Evolutionary conservation across 2,797 vertebrate genomes (phyloP), one percentile per base, ranked within the genome.

Genomic region (Oryzias dopingdopingensis): DNA sequence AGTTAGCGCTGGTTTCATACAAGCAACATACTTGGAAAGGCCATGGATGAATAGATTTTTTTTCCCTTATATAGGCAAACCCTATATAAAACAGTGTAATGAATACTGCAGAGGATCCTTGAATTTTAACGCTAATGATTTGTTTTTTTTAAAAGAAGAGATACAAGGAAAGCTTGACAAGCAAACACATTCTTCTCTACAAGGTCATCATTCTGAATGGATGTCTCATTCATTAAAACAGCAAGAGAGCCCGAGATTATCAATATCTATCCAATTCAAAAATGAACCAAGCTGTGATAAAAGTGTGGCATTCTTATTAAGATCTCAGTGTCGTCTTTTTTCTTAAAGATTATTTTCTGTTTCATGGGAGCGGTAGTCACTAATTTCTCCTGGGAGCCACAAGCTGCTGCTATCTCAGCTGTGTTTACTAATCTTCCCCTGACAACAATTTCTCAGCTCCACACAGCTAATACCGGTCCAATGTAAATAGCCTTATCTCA

Each of bases 401-500:
- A 79, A 84, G 84, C 82, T 76, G 75, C 65, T 65, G 81, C 85
- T 86, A 87, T 86, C 80, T 83, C 78, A 82, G 86, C 86, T 83
- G 79, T 88, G 83, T 89, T 90, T 87, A 81, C 84, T 83, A 86
- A 86, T 89, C 84, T 92, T 87, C 86, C 87, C 80, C 72, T 62
- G 81, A 78, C 79, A 81, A 80, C 78, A 84, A 86, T 86, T 88
- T 87, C 79, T 86, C 80, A 82, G 81, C 65, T 58, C 59, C 67
- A 75, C 85, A 82, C 85, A 86, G 82, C 88, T 86, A 88, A 87
- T 91, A 79, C 80, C 72, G 70, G 75, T 66, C 77, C 80, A 81
- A 82, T 88, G 88, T 87, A 90, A 92, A 91, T 87, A 87, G 82
- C 79, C 79, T 90, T 88, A 91, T 90, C 88, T 83, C 81, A 76